phyloP scores from a whole-genome alignment of 2,113 vertebrate species.

The Macrotus californicus region DNA sequence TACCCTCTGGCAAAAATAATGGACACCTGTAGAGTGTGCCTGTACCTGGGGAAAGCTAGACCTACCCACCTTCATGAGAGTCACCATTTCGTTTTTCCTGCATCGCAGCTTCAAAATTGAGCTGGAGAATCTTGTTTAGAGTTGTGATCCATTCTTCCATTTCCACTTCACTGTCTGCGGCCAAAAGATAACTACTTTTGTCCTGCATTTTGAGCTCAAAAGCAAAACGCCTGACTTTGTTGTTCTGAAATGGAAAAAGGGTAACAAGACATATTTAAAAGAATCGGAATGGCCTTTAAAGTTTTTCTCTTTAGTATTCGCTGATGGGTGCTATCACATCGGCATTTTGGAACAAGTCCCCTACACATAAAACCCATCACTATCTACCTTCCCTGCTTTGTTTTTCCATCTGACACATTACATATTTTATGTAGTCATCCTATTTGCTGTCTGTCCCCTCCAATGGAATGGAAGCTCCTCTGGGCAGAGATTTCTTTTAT shows the following conservation, averaged over 20 bases:
- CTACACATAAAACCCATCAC: not conserved
- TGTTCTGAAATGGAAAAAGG: slow-evolving; percentile 86
- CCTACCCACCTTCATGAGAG: slow-evolving; percentile 88
- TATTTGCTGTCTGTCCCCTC: not conserved
- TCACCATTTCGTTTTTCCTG: slow-evolving; percentile 98
- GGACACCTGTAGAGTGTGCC: rapidly evolving
- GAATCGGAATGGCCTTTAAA: not conserved
- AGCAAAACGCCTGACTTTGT: slow-evolving; percentile 93
- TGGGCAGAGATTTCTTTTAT: not conserved
- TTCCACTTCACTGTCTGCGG: slow-evolving; percentile 93
- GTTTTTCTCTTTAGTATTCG: not conserved
- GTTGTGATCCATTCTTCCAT: slow-evolving; percentile 98
- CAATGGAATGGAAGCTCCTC: not conserved
- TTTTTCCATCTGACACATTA: not conserved
- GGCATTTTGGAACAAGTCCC: not conserved
- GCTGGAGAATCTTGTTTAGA: slow-evolving; percentile 96
- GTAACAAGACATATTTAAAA: slow-evolving; percentile 13
- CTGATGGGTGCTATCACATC: not conserved
- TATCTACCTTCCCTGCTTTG: not conserved
- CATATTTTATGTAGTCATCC: not conserved
- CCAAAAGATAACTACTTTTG: slow-evolving; percentile 96
- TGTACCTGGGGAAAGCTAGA: too few relatives aligned
- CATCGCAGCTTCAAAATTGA: slow-evolving; percentile 97
- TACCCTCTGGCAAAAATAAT: not conserved
- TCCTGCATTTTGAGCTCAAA: slow-evolving; percentile 99